These are phyloP conservation scores for Canis aureus DNA, from an alignment of 2,113 vertebrate genomes.

Conservation along the genomic window DNA sequence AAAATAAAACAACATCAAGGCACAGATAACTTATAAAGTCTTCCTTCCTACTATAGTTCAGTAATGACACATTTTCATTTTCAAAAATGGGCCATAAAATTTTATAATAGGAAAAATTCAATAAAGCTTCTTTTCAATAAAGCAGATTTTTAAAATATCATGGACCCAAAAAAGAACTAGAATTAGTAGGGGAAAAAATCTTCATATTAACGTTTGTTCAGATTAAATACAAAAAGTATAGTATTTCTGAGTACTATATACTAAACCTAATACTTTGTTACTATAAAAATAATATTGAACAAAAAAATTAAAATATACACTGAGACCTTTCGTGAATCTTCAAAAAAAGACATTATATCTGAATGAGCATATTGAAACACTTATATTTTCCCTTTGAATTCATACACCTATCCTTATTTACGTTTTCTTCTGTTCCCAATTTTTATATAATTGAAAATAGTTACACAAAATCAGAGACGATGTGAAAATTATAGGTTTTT, in stretches of 20 bases:
- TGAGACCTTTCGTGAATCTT: neutral
- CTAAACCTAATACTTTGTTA: neutral
- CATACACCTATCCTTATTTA: neutral
- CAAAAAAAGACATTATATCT: neutral
- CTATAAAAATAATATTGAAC: neutral
- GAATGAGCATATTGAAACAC: neutral
- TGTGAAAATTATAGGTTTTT: neutral
- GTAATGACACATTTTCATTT: conserved; percentile 50
- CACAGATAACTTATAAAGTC: neutral
- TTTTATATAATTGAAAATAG: neutral
- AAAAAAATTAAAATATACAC: neutral
- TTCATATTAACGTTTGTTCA: neutral
- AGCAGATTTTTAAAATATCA: neutral
- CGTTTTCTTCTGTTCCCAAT: neutral
- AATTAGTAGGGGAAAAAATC: neutral
- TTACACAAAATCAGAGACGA: neutral
- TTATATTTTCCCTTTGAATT: neutral
- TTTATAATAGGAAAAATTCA: conserved; percentile 32
- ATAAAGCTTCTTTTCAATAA: conserved; percentile 52
- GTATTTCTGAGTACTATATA: neutral
- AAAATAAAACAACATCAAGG: neutral
- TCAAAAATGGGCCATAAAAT: neutral
- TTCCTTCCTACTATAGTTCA: neutral
- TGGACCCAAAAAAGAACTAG: neutral
- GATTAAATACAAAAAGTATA: neutral